Evolutionary conservation across 2,113 vertebrate genomes (phyloP).

Genomic region (Lepisosteus oculatus): DNA sequence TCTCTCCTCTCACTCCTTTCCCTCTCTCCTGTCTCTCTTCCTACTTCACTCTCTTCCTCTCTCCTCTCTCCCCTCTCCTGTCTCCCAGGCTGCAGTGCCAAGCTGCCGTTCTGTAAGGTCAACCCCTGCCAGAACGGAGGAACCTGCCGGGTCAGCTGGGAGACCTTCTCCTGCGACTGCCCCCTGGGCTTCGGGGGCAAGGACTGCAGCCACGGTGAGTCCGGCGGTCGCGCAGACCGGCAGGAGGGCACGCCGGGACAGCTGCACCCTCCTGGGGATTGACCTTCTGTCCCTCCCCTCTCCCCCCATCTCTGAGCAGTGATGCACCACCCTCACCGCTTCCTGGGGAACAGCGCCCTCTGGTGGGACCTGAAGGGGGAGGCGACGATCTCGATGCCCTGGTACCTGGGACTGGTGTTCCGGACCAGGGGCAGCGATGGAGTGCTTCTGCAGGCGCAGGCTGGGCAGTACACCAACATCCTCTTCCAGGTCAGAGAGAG

Average conservation of each 20-base stretch:
- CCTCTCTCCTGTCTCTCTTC: slow-evolving; percentile 1
- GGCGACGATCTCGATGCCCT: slow-evolving; percentile 84
- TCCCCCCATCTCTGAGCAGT: slow-evolving; percentile 55
- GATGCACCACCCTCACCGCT: slow-evolving; percentile 88
- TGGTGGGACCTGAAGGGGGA: slow-evolving; percentile 95
- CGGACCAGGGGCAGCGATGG: slow-evolving; percentile 80
- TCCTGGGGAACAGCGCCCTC: slow-evolving; percentile 84
- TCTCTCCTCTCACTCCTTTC: neutral
- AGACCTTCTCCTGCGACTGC: slow-evolving; percentile 90
- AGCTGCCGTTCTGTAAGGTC: slow-evolving; percentile 85
- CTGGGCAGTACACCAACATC: slow-evolving; percentile 84
- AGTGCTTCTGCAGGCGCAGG: slow-evolving; percentile 85
- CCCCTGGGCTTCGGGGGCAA: slow-evolving; percentile 92
- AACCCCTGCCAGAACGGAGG: slow-evolving; percentile 91
- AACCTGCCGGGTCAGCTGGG: slow-evolving; percentile 87
- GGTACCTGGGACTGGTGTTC: slow-evolving; percentile 92
- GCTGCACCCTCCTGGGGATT: neutral
- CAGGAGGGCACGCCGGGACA: neutral
- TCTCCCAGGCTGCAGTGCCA: slow-evolving; percentile 85
- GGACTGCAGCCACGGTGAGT: slow-evolving; percentile 89
- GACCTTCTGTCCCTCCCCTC: slow-evolving; percentile 33
- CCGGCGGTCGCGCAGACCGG: neutral
- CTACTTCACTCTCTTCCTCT: neutral
- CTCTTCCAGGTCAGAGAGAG: slow-evolving; percentile 82
- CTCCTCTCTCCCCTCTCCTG: neutral